A percentile compares a stretch with the other conserved stretches of the same genome.
Evolutionary conservation across 2,113 vertebrate species (phyloP).

Genomic region (Choloepus hoffmanni): DNA sequence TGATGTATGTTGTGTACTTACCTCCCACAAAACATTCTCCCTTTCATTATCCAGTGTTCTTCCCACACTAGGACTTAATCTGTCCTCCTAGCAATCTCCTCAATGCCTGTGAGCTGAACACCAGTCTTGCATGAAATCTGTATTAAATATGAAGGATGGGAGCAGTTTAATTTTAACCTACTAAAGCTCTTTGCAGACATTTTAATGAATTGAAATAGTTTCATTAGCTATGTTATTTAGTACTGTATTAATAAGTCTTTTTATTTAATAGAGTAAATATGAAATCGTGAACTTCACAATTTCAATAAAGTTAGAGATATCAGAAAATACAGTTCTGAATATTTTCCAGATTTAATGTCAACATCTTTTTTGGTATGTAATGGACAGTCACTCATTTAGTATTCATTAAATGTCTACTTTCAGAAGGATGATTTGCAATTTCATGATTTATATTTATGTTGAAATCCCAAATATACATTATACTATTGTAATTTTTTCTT

Average conservation of each 20-base stretch:
- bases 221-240: not conserved
- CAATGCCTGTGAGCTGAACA: not conserved
- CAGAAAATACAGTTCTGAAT: constrained; percentile 24
- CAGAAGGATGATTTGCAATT: not conserved
- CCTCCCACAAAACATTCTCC: not conserved
- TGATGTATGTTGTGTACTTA: not conserved
- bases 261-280: not conserved
- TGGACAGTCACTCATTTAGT: not conserved
- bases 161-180: not conserved
- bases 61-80: not conserved
- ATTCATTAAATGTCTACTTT: constrained; percentile 40
- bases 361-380: not conserved
- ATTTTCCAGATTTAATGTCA: not conserved
- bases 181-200: not conserved
- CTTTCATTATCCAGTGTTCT: not conserved
- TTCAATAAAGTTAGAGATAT: not conserved
- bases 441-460: constrained; percentile 1
- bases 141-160: not conserved
- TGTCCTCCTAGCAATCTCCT: not conserved
- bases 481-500: constrained; percentile 23
- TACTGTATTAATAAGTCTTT: not conserved
- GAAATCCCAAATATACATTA: not conserved
- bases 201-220: not conserved
- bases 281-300: not conserved
- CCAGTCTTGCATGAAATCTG: not conserved